Percentiles rank a stretch among this genome's conserved stretches.
phyloP scores from a whole-genome alignment of 2,113 vertebrate genomes.

The Catharus fuscescens region DNA sequence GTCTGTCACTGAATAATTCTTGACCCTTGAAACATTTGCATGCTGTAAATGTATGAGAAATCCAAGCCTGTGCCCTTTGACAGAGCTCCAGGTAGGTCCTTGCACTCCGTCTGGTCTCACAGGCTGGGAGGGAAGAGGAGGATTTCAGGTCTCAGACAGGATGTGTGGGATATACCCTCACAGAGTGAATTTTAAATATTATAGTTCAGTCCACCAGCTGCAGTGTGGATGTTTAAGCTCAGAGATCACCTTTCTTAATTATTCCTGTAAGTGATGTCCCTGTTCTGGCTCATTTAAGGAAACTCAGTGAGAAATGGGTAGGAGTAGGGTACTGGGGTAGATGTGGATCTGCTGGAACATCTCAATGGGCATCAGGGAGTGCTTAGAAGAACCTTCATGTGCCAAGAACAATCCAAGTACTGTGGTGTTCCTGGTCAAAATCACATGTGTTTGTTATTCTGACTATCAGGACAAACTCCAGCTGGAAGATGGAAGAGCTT shows the following conservation, averaged over 20 bases:
- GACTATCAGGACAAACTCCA: background rate
- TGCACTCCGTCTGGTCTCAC: background rate
- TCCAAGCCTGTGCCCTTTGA: slow-evolving; percentile 7
- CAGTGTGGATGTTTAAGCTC: background rate
- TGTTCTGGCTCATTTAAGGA: background rate
- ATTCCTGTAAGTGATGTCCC: background rate
- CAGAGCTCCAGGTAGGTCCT: background rate
- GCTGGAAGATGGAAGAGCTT: background rate
- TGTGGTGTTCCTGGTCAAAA: background rate
- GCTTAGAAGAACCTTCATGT: background rate
- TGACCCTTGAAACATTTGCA: background rate
- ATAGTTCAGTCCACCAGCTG: background rate
- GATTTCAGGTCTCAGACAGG: background rate
- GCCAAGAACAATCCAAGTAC: background rate
- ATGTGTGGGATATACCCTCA: background rate
- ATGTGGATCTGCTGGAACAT: background rate
- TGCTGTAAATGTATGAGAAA: background rate
- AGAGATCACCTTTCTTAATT: background rate
- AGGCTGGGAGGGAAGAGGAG: background rate
- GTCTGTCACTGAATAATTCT: slow-evolving; percentile 8
- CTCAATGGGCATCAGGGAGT: background rate
- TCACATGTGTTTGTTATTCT: background rate
- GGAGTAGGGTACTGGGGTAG: background rate
- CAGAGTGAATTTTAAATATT: background rate
- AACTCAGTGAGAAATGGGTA: background rate